phyloP scores from a whole-genome alignment of 2,888 invertebrate genomes.

The Hypena proboscidalis region DNA sequence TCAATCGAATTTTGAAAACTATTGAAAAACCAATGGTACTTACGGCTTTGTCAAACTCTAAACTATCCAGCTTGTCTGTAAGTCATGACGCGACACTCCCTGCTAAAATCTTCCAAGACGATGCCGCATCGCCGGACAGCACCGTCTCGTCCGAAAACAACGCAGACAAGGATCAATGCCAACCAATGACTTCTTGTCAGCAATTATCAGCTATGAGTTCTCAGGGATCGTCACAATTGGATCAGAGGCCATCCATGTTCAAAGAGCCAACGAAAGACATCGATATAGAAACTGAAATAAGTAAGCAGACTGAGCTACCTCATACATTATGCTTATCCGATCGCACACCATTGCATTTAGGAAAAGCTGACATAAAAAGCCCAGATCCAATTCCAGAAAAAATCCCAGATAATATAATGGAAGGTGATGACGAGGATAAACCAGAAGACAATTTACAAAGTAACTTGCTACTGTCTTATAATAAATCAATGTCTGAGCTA shows the following conservation, averaged over 20 bases:
- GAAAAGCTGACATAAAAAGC: slow-evolving; percentile 79
- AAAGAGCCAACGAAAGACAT: slow-evolving; percentile 70
- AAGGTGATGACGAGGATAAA: slow-evolving; percentile 79
- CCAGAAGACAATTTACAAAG: slow-evolving; percentile 69
- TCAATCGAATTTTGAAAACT: slow-evolving; percentile 81
- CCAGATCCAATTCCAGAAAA: slow-evolving; percentile 81
- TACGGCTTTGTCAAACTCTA: slow-evolving; percentile 80
- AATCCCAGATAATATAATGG: slow-evolving; percentile 81
- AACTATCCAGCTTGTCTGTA: slow-evolving; percentile 84
- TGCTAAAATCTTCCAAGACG: slow-evolving; percentile 89
- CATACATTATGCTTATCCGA: slow-evolving; percentile 72
- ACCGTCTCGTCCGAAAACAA: slow-evolving; percentile 64
- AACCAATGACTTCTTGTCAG: slow-evolving; percentile 48
- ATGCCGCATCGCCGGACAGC: slow-evolving; percentile 86
- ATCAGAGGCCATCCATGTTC: slow-evolving; percentile 54
- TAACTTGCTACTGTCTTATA: slow-evolving; percentile 67
- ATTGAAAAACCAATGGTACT: slow-evolving; percentile 81
- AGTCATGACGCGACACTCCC: slow-evolving; percentile 86
- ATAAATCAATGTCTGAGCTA: slow-evolving; percentile 60
- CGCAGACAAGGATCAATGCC: slow-evolving; percentile 52
- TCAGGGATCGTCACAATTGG: slow-evolving; percentile 50
- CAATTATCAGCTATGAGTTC: slow-evolving; percentile 51
- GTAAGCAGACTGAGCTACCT: slow-evolving; percentile 80
- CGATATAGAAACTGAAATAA: slow-evolving; percentile 80
- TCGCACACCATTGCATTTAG: slow-evolving; percentile 71